Evolutionary conservation across 2,888 invertebrate genomes (phyloP), one percentile per base, ranked within the genome.

Genomic region (Plusia festucae): DNA sequence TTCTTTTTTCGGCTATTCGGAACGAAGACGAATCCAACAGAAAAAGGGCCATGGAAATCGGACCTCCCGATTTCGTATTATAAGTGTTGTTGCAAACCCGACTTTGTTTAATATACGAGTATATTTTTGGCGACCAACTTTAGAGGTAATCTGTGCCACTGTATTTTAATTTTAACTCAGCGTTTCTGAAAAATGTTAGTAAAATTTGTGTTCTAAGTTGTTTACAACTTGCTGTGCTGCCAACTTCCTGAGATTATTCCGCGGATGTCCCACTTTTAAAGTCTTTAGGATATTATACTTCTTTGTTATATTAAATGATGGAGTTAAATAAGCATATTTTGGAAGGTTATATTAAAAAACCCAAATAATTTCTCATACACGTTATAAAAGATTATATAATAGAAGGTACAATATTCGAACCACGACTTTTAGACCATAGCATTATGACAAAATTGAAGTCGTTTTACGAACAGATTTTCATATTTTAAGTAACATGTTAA

Each of bases 151-250:
- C 32, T 55, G 52, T 22, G 16, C 34, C 64, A 53, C 30, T 27
- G 73, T 24, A 56, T 62, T 79, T 59, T 72, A 67, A 60, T 68
- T 64, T 65, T 61, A 64, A 64, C 68, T 62, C 61, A 46, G 53
- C 49, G 60, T 70, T 66, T 56, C 32, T 65, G 64, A 70, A 64
- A 73, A 79, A 73, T 70, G 52, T 44, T 60, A 46, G 13, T 18
- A 64, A 60, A 77, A 63, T 61, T 63, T 65, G 49, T 64, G 51
- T 67, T 53, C 63, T 71, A 71, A 63, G 60, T 67, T 76, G 73
- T 69, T 76, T 76, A 76, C 62, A 65, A 64, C 67, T 68, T 65
- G 76, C 61, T 66, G 61, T 71, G 72, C 71, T 62, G 72, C 76
- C 72, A 62, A 62, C 59, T 76, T 71, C 59, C 56, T 22, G 20